These are phyloP conservation scores for Halcyon malimbica DNA, from an alignment of 2,113 vertebrate species.

Conservation along the genomic window DNA sequence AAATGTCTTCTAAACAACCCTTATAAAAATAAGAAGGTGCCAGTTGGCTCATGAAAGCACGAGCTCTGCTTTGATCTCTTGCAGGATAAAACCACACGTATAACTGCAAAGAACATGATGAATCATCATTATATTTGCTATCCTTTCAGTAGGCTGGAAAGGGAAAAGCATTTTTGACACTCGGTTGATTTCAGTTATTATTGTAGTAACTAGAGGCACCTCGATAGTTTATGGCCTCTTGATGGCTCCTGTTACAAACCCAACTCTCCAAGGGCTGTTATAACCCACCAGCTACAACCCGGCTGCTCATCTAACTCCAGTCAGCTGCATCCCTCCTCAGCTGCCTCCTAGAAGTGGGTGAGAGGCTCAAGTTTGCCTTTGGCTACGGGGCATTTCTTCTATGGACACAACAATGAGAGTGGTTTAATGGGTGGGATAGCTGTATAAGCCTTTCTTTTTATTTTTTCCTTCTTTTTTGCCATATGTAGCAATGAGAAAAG, in stretches of 20 bases:
- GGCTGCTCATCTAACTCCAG: neutral
- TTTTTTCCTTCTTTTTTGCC: neutral
- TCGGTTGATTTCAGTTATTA: slow-evolving; percentile 4
- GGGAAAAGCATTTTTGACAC: neutral
- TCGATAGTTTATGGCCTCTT: neutral
- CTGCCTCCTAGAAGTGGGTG: neutral
- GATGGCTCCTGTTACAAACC: neutral
- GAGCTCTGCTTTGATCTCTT: neutral
- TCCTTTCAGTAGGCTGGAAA: neutral
- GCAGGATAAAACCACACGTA: neutral
- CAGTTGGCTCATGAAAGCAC: neutral
- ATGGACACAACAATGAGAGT: fast-evolving
- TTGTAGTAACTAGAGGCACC: neutral
- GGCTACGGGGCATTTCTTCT: neutral
- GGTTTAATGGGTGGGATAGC: neutral
- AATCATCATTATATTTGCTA: slow-evolving; percentile 7
- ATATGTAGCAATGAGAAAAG: neutral
- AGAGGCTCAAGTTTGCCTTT: neutral
- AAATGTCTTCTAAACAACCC: neutral
- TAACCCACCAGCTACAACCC: neutral
- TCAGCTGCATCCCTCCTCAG: neutral
- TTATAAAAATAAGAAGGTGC: slow-evolving; percentile 5
- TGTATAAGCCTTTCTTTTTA: too few relatives aligned
- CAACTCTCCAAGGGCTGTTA: neutral
- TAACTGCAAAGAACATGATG: neutral